A percentile compares a stretch with the other conserved stretches of the same genome.
Conservation (phyloP, 2,113 vertebrate genomes). For the Tenrec ecaudatus region DNA sequence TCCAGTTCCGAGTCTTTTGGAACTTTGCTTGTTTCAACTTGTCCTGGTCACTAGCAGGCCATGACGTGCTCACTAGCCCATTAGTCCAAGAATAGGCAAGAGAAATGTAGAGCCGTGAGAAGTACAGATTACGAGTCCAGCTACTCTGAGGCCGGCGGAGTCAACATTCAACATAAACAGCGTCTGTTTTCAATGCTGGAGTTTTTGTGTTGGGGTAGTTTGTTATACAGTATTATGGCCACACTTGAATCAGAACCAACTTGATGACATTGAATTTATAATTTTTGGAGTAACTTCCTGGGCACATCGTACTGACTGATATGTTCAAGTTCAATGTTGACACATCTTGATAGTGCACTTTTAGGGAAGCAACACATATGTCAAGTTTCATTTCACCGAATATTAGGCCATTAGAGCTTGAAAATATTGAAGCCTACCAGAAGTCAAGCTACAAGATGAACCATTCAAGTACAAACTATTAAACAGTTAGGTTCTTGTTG, state of each 20-base stretch:
- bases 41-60: background rate
- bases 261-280: no score
- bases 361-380: background rate
- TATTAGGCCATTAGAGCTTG: background rate
- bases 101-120: background rate
- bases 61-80: no score
- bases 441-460: background rate
- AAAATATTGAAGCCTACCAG: background rate
- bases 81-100: background rate
- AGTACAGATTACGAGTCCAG: background rate
- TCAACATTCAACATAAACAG: background rate
- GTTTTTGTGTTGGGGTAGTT: background rate
- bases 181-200: background rate
- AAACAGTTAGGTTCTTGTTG: background rate
- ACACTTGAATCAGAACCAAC: background rate
- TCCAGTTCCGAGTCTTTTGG: no score
- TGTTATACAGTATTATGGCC: background rate
- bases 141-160: background rate
- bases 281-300: background rate
- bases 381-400: background rate
- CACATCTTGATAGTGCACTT: background rate
- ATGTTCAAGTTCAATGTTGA: background rate
- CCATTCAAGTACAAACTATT: background rate
- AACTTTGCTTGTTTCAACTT: no score
- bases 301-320: background rate